A percentile compares a stretch with the other conserved stretches of the same genome.
phyloP scores from a whole-genome alignment of 1,140 invertebrate species.

The Medauroidea extradentata region DNA sequence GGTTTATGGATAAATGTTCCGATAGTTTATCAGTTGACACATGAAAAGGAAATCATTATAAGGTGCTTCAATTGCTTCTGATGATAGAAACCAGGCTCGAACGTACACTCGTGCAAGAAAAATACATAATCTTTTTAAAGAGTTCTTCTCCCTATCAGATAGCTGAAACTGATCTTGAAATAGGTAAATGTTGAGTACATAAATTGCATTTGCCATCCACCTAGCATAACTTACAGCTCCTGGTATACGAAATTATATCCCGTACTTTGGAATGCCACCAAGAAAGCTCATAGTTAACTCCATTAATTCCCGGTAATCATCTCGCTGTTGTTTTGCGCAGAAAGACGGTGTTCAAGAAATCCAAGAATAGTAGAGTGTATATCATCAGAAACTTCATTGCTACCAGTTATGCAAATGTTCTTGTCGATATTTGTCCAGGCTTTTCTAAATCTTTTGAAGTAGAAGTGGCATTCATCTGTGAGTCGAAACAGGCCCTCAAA shows the following conservation, averaged over 20 bases:
- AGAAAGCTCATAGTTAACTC: conserved; percentile 41
- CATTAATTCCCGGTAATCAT: conserved; percentile 41
- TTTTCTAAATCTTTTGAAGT: conserved; percentile 16
- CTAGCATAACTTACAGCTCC: too few species aligned
- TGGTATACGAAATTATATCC: too few species aligned
- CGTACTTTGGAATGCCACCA: conserved; percentile 23
- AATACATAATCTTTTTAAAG: conserved; percentile 25
- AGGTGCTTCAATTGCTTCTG: too few species aligned
- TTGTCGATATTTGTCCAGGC: too few species aligned
- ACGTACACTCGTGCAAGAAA: conserved; percentile 30
- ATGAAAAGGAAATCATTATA: too few species aligned
- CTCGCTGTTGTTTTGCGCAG: conserved; percentile 15
- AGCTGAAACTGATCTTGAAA: conserved; percentile 38
- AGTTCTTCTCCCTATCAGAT: conserved; percentile 26
- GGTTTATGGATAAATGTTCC: neutral
- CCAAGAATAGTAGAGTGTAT: neutral
- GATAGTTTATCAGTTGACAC: neutral
- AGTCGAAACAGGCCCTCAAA: conserved; percentile 14
- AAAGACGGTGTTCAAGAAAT: neutral
- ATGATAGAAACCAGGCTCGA: too few species aligned
- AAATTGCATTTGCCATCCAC: conserved; percentile 41
- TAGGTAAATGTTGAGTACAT: too few species aligned
- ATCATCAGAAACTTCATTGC: conserved; percentile 3
- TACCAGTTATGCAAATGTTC: conserved; percentile 18
- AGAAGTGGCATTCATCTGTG: conserved; percentile 2